Percentiles rank a stretch among this genome's conserved stretches.
Evolutionary conservation across 2,113 vertebrate species (phyloP).

Genomic region (Anolis carolinensis): DNA sequence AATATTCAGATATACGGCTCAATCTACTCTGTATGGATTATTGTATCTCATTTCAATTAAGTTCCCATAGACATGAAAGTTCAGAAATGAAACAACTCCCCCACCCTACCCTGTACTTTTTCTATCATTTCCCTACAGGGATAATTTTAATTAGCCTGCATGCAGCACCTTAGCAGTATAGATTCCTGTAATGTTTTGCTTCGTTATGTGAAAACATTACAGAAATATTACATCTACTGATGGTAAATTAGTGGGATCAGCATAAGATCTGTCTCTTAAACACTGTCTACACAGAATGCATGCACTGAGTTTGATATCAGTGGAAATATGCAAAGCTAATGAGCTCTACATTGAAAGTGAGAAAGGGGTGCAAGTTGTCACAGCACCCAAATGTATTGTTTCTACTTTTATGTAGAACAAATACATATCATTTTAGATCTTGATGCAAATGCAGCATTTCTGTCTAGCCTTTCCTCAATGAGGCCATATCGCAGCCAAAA

Average conservation of each 20-base stretch:
- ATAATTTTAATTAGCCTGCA: slow-evolving; percentile 69
- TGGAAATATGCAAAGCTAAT: slow-evolving; percentile 19
- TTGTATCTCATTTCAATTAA: slow-evolving; percentile 67
- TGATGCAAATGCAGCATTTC: slow-evolving; percentile 7
- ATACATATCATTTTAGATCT: slow-evolving; percentile 3
- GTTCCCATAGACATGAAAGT: slow-evolving; percentile 49
- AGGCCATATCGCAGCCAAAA: too few species aligned
- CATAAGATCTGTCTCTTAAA: slow-evolving; percentile 41
- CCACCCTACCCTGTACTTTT: slow-evolving; percentile 2
- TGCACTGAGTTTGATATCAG: slow-evolving; percentile 6
- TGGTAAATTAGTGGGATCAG: slow-evolving; percentile 48
- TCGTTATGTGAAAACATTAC: slow-evolving; percentile 65
- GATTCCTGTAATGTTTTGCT: slow-evolving; percentile 61
- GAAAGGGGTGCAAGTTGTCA: slow-evolving; percentile 30
- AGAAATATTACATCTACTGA: slow-evolving; percentile 27
- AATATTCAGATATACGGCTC: slow-evolving; percentile 53
- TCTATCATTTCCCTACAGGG: slow-evolving; percentile 63
- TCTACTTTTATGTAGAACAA: background rate
- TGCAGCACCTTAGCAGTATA: slow-evolving; percentile 50
- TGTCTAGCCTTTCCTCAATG: background rate
- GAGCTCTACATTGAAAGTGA: background rate
- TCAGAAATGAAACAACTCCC: slow-evolving; percentile 53
- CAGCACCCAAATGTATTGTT: background rate
- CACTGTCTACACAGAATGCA: slow-evolving; percentile 42
- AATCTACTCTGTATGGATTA: slow-evolving; percentile 59